Evolutionary conservation across 2,113 vertebrate genomes (phyloP).

Genomic region (Orcinus orca): DNA sequence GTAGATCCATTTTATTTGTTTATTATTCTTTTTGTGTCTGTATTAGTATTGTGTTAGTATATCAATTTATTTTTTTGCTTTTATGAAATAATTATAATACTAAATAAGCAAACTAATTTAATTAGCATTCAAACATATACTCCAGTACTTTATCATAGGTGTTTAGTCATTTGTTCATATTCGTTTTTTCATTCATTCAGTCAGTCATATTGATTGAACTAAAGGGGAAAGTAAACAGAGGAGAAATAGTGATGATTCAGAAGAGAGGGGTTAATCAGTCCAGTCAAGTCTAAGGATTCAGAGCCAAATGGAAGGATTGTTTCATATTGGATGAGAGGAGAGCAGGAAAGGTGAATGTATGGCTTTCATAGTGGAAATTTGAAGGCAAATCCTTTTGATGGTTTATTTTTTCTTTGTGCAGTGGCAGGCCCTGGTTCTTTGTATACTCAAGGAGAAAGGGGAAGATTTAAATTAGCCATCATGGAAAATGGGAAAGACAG

Average conservation of each 20-base stretch:
- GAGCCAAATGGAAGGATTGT: not conserved
- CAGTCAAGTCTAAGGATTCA: not conserved
- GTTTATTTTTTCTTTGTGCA: not conserved
- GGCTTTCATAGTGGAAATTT: not conserved
- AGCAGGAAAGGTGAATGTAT: not conserved
- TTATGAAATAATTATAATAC: not conserved
- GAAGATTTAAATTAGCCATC: not conserved
- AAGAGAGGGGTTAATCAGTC: not conserved
- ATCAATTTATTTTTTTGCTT: not conserved
- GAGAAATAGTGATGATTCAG: not conserved
- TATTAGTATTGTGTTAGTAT: not conserved
- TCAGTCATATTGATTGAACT: not conserved
- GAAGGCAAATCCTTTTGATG: not conserved
- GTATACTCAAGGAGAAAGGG: not conserved
- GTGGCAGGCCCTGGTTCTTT: not conserved
- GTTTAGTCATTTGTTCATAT: not conserved
- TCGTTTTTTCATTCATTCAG: not conserved
- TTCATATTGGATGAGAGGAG: not conserved
- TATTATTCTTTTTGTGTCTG: not conserved
- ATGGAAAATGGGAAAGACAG: not conserved
- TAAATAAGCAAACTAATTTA: constrained; percentile 25
- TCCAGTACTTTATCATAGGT: not conserved
- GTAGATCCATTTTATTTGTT: not conserved
- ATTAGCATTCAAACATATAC: not conserved
- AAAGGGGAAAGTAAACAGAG: not conserved